Base-by-base conservation (phyloP, 2,888 invertebrate genomes). In the Teleiodes luculella region DNA sequence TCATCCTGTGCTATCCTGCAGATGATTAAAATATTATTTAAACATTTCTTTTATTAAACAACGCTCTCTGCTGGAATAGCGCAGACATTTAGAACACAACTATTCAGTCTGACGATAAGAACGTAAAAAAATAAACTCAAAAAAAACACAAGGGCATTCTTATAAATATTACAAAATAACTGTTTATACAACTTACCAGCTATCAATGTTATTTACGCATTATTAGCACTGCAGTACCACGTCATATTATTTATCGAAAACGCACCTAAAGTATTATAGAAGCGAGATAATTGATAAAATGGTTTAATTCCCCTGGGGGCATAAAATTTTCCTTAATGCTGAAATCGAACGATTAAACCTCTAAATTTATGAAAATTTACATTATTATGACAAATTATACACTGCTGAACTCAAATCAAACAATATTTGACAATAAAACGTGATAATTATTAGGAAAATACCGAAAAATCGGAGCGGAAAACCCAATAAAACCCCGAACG, bases 281-380 rank as follows among this genome's bases (percentile, higher is more conserved):
- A 53, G 30, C 56, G 55, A 53, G 56, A 55, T 54, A 49, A 57
- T 57, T 56, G 58, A 53, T 64, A 66, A 63, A 62, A 65, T 67
- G 63, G 61, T 56, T 53, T 50, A 54, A 49, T 53, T 57, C 59
- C 63, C 63, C 49, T 41, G 55, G n/a, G 60, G 63, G 63, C 58
- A 57, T 51, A 51, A 54, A 37, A 49, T 31, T 48, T 18, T 47
- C 47, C 14, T 35, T 35, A 18, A 33, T 11, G 18, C 13, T 31
- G 1, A 47, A 47, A 47, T 10, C 11, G 18, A 18, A 16, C 3
- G 33, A 10, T 11, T 0, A 7, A 11, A 2, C 33, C 16, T n/a
- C 3, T 1, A 7, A 3, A 16, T 8, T 6, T 4, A 1, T 4
- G 13, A 35, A 6, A 2, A 16, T 0, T 20, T 10, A 14, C 33